Base-by-base conservation (phyloP, 1,140 invertebrate species). In the Patella vulgata region DNA sequence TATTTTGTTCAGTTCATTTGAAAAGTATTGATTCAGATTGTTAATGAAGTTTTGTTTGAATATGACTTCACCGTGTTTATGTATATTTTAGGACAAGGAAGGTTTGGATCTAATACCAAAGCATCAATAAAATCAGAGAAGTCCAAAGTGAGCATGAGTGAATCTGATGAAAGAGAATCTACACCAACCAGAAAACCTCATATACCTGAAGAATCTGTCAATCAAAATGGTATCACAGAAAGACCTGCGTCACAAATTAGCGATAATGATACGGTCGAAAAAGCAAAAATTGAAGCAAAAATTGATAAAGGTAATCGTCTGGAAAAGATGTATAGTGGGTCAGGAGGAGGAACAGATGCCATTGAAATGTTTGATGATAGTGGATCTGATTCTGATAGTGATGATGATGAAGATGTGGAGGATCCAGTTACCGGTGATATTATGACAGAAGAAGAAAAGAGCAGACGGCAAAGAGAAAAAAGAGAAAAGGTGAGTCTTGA, bases 281-380 rank as follows among this genome's bases (percentile, higher is more conserved):
- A 36, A 36, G 14, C 5, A 8, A 36, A 36, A 14, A n/a, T n/a
- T n/a, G n/a, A n/a, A n/a, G n/a, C n/a, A n/a, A n/a, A n/a, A n/a
- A n/a, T n/a, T 30, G 39, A 31, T 31, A 14, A 64, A 59, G 55
- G 61, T 43, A 46, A 36, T 43, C 90, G 92, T 86, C 66, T 74
- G 19, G 48, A 73, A 64, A 30, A 81, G 44, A 40, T 30, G 19
- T 51, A 50, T 55, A 59, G 50, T 36, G 63, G 62, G 44, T 11
- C 27, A 46, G 63, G 57, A 43, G 70, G 68, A 36, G 73, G 69
- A 58, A 66, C 76, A 31, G 73, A 72, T 1, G 70, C 71, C 47
- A 46, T 87, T 89, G 63, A 86, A 28, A 59, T 63, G 78, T 71
- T 70, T 53, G 77, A 84, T 75, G 77, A 84, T 75, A 81, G 83